Percentiles rank a stretch among this genome's conserved stretches.
phyloP scores from a whole-genome alignment of 2,113 vertebrate genomes.

The Symphodus melops region DNA sequence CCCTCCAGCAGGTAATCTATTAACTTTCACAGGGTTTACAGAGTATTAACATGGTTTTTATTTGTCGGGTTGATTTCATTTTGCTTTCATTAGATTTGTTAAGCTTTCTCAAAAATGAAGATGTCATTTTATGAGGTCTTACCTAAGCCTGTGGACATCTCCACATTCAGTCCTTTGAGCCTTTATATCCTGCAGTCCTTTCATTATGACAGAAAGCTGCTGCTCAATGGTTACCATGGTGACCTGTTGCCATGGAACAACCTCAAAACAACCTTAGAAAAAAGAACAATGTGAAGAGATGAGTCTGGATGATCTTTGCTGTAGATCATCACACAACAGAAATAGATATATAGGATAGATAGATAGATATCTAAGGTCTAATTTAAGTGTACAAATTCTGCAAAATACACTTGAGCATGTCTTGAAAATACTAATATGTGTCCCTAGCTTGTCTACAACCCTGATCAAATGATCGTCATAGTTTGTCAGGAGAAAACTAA shows the following conservation, averaged over 20 bases:
- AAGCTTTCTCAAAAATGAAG: neutral
- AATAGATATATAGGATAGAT: too few species aligned
- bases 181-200: conserved; percentile 45
- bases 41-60: conserved; percentile 11
- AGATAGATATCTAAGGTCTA: too few species aligned
- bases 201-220: conserved; percentile 48
- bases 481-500: too few species aligned
- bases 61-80: conserved; percentile 16
- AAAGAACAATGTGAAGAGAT: neutral
- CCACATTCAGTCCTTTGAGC: conserved; percentile 39
- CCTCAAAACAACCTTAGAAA: too few species aligned
- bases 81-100: conserved; percentile 12
- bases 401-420: too few species aligned
- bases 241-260: conserved; percentile 55
- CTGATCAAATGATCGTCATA: too few species aligned
- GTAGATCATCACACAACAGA: neutral
- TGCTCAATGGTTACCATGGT: conserved; percentile 70
- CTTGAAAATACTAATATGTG: too few species aligned
- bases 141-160: conserved; percentile 40
- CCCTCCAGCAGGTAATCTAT: neutral
- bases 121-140: conserved; percentile 42
- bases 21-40: neutral
- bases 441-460: too few species aligned
- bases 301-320: conserved; percentile 7
- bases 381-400: too few species aligned